Conservation (phyloP, 2,113 vertebrate genomes). For the Triplophysa siluroides region DNA sequence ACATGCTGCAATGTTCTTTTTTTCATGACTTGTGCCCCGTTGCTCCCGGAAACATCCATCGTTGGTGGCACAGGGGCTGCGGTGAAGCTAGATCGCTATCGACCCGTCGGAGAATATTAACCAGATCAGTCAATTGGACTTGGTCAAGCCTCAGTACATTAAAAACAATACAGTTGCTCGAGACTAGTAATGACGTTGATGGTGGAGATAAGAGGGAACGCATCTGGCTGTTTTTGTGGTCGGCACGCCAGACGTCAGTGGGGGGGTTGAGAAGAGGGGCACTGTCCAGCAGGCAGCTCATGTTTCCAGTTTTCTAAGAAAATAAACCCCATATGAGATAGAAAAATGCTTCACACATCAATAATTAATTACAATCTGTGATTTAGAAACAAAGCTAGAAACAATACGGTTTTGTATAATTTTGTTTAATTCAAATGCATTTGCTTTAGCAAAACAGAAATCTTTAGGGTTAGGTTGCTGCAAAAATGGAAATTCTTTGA, state of each 20-base stretch:
- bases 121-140: constrained; percentile 49
- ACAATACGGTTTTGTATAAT: too few species aligned
- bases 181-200: constrained; percentile 45
- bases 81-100: constrained; percentile 52
- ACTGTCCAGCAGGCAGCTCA: constrained; percentile 44
- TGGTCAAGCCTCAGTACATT: constrained; percentile 54
- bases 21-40: constrained; percentile 17
- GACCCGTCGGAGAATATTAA: constrained; percentile 50
- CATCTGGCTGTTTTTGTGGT: constrained; percentile 42
- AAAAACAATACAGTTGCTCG: constrained; percentile 52
- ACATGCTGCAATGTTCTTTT: constrained; percentile 14
- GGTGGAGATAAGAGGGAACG: constrained; percentile 48
- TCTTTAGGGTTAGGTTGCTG: too few species aligned
- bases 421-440: neutral
- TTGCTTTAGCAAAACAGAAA: constrained; percentile 1
- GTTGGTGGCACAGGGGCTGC: constrained; percentile 21
- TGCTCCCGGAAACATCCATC: constrained; percentile 34
- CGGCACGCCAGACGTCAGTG: constrained; percentile 44
- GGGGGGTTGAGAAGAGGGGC: constrained; percentile 31
- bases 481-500: too few species aligned
- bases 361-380: neutral
- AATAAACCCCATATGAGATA: constrained; percentile 63
- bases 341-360: neutral
- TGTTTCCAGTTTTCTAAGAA: constrained; percentile 39
- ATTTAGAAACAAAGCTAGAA: too few species aligned